Base-by-base conservation (phyloP, 1,140 invertebrate species). In the Aphis gossypii region DNA sequence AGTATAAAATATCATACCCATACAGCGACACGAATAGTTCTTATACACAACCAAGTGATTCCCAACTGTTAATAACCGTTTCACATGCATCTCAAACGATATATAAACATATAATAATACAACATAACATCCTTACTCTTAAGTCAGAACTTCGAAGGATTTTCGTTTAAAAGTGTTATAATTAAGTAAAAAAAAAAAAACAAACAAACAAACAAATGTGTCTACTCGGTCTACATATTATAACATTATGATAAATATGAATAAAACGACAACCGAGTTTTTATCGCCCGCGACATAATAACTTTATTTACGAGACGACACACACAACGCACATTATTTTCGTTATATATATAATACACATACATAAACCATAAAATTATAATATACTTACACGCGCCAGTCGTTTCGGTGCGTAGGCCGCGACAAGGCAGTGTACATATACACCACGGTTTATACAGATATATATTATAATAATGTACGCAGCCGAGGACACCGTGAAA, bases 341-440 rank as follows among this genome's bases (percentile, higher is more conserved):
- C 23, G 41, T 44, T 41, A 9, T 44, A 68, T 68, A 76, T 8
- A 46, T 9, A 46, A 46, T 46, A 41, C 25, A 60, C 2, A 56
- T 25, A 18, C 8, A 76, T 76, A 76, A 6, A 6, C 14, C n/a
- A n/a, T 68, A 68, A 68, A n/a, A 68, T 68, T 68, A n/a, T 68
- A 30, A 41, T 44, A 86, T 46, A 90, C 35, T 60, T 41, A 38
- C 48, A 56, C 87, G 87, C 51, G n/a, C 35, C 48, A 51, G 86
- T 38, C 35, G 87, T 90, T 68, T 90, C 89, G 56, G 89, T 90
- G 54, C 60, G 89, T 90, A 90, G 89, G 38, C 54, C 51, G 51
- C 35, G 21, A 48, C 48, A 89, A 20, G n/a, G 48, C 20, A 18
- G 46, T 30, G 14, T 87, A 87, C 44, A 87, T 6, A 48, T 38